A percentile compares a stretch with the other conserved stretches of the same genome.
These are phyloP conservation scores for Smutsia gigantea DNA, from an alignment of 2,797 vertebrate species.

Conservation along the genomic window DNA sequence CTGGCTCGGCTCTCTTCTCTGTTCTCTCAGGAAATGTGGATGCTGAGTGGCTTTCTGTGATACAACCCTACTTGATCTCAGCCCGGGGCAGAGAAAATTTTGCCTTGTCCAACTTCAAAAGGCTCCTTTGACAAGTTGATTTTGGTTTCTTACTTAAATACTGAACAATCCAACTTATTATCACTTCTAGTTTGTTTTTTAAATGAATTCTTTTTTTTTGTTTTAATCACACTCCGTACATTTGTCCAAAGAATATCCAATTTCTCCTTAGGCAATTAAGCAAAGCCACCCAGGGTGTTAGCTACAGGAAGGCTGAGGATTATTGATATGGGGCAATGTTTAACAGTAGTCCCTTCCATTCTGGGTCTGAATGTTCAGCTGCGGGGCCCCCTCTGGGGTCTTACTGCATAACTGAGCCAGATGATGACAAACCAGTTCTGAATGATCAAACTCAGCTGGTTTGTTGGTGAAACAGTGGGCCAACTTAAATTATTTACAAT, in stretches of 20 bases:
- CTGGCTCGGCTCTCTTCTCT: slow-evolving; percentile 39
- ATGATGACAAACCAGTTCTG: neutral
- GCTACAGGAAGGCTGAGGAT: neutral
- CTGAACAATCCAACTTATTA: slow-evolving; percentile 58
- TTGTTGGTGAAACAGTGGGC: neutral
- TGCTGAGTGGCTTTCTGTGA: neutral
- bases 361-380: neutral
- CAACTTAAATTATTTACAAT: neutral
- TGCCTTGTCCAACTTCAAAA: slow-evolving; percentile 68
- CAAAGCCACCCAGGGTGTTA: neutral
- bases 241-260: neutral
- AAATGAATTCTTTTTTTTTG: slow-evolving; percentile 23
- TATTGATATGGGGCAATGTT: neutral
- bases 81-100: neutral
- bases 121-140: slow-evolving; percentile 57
- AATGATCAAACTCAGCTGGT: neutral
- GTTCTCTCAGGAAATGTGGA: slow-evolving; percentile 22
- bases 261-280: slow-evolving; percentile 19
- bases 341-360: neutral
- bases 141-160: slow-evolving; percentile 59
- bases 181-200: slow-evolving; percentile 59
- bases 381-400: neutral
- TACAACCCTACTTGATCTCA: slow-evolving; percentile 8
- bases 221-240: slow-evolving; percentile 13
- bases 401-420: neutral